Percentiles rank a stretch among this genome's conserved stretches.
phyloP scores from a whole-genome alignment of 1,140 invertebrate species.

The Oppia nitens region DNA sequence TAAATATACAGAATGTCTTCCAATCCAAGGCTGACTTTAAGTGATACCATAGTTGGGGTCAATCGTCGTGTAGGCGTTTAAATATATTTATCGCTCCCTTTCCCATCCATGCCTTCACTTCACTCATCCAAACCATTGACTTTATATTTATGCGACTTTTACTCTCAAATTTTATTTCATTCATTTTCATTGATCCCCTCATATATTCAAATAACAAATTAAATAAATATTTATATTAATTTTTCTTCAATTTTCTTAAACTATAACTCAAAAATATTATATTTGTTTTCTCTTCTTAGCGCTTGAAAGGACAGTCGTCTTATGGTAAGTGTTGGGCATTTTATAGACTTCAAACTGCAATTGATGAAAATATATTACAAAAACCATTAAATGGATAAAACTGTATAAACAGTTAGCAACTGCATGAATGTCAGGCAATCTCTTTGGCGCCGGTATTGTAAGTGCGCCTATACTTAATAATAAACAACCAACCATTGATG shows the following conservation, averaged over 20 bases:
- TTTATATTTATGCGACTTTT: no score
- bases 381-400: conserved; percentile 62
- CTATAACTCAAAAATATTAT: not conserved
- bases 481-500: conserved; percentile 42
- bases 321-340: not conserved
- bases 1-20: not conserved
- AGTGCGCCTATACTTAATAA: conserved; percentile 39
- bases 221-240: not conserved
- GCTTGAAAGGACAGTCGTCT: not conserved
- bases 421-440: conserved; percentile 69
- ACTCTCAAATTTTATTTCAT: no score
- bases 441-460: conserved; percentile 44
- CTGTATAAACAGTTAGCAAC: conserved; percentile 61
- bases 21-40: not conserved
- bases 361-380: conserved; percentile 64
- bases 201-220: no score
- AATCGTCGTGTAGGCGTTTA: not conserved
- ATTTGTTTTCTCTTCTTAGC: not conserved
- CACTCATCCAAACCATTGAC: no score
- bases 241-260: not conserved
- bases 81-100: not conserved
- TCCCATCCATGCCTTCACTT: no score
- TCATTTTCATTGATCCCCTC: no score
- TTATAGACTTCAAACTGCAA: conserved; percentile 38
- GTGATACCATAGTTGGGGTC: not conserved